Evolutionary conservation across 2,113 vertebrate species (phyloP).

Genomic region (Zosterops borbonicus): DNA sequence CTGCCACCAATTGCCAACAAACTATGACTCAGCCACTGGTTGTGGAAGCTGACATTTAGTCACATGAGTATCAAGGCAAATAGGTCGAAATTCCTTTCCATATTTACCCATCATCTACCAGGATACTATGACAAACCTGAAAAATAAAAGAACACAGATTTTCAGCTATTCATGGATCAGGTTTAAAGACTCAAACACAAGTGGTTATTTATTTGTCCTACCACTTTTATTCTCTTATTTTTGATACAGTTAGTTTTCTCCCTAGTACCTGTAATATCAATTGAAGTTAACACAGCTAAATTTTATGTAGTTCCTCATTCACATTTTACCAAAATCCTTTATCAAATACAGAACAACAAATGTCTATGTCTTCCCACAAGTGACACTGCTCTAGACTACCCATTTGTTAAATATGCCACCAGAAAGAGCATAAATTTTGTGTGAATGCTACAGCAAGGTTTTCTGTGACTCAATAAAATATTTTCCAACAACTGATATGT

Average conservation of each 20-base stretch:
- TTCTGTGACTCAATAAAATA: background rate
- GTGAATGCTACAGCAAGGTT: background rate
- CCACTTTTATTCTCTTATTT: background rate
- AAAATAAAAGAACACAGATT: background rate
- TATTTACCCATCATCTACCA: background rate
- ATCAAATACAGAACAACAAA: constrained; percentile 7
- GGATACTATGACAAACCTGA: background rate
- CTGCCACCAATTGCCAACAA: background rate
- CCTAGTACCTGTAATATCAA: background rate
- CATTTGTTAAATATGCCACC: background rate
- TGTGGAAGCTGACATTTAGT: background rate
- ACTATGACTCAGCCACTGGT: background rate
- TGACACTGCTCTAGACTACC: background rate
- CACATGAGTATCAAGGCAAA: background rate
- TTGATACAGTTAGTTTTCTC: background rate
- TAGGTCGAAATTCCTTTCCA: background rate
- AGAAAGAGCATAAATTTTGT: background rate
- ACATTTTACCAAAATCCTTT: background rate
- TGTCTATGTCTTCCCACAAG: background rate
- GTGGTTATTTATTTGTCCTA: background rate
- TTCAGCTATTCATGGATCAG: background rate
- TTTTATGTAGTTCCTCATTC: background rate
- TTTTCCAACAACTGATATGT: background rate
- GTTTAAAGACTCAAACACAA: background rate
- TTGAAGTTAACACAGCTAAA: constrained; percentile 12